A percentile compares a stretch with the other conserved stretches of the same genome.
Conservation (phyloP, 92 coral and sea anemone species). For the Porites lobata region DNA sequence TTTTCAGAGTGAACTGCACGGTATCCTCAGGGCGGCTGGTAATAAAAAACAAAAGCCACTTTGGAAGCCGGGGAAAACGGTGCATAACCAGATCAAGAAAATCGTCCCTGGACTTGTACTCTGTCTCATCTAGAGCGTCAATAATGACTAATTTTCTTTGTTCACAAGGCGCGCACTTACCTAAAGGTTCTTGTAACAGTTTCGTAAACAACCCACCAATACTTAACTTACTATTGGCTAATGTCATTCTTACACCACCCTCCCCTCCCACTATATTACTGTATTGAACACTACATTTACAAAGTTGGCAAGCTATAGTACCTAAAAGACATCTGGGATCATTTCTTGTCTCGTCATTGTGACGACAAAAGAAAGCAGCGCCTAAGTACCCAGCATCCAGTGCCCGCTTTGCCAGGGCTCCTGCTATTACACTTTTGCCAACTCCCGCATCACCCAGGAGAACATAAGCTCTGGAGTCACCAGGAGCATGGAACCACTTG, state of each 20-base stretch:
- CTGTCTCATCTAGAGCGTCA: constrained; percentile 71
- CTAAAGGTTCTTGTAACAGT: constrained; percentile 67
- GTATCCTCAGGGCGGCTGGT: constrained; percentile 70
- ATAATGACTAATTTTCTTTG: constrained; percentile 48
- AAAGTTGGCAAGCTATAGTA: constrained; percentile 52
- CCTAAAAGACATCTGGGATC: constrained; percentile 66
- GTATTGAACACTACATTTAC: constrained; percentile 32
- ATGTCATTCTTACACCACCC: constrained; percentile 29
- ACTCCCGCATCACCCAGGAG: constrained; percentile 76
- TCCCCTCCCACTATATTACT: constrained; percentile 50
- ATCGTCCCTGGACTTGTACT: constrained; percentile 62
- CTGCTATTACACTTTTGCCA: constrained; percentile 76
- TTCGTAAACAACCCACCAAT: constrained; percentile 58
- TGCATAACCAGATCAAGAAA: constrained; percentile 48
- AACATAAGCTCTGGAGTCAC: constrained; percentile 66
- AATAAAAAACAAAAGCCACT: constrained; percentile 69
- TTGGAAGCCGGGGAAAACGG: constrained; percentile 61
- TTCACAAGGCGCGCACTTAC: neutral
- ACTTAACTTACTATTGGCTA: constrained; percentile 42
- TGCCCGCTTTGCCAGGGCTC: constrained; percentile 49
- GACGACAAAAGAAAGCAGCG: constrained; percentile 66
- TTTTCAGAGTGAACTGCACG: constrained; percentile 29
- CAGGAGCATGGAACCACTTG: constrained; percentile 51
- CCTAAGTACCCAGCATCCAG: constrained; percentile 34
- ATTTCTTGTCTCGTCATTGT: constrained; percentile 56